Conservation (phyloP, 2,797 vertebrate species). For the Botia almorhae region DNA sequence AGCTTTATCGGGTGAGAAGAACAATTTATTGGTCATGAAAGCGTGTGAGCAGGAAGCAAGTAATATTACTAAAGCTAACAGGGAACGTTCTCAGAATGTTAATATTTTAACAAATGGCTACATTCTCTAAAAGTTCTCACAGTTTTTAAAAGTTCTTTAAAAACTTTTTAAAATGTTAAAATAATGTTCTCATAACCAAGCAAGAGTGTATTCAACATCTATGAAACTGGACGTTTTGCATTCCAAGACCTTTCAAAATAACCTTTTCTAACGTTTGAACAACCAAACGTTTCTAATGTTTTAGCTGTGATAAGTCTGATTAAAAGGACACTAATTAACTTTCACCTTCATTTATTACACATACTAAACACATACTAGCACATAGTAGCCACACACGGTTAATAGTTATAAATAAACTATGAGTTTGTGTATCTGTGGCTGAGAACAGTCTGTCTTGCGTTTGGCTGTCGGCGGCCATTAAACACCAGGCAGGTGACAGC, state of each 20-base stretch:
- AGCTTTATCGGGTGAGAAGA: constrained; percentile 28
- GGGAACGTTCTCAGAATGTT: no score
- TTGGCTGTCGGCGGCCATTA: neutral
- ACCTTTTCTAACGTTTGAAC: no score
- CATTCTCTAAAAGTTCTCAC: no score
- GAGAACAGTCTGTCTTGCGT: neutral
- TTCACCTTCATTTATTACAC: neutral
- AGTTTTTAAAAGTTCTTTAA: no score
- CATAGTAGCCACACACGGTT: neutral
- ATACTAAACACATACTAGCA: neutral
- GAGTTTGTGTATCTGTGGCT: neutral
- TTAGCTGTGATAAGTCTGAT: neutral
- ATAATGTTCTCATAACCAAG: no score
- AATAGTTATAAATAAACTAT: neutral
- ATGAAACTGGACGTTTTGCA: no score
- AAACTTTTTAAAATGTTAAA: no score
- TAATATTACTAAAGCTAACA: no score
- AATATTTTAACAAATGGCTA: no score
- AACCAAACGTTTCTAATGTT: no score
- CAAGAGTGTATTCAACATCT: no score
- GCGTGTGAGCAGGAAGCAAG: neutral
- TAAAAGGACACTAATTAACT: constrained; percentile 3
- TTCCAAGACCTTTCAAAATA: no score
- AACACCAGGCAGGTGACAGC: neutral
- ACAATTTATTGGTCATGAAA: neutral